Evolutionary conservation across 2,797 vertebrate species (phyloP), one percentile per base, ranked within the genome.

Genomic region (Gymnocypris eckloni): DNA sequence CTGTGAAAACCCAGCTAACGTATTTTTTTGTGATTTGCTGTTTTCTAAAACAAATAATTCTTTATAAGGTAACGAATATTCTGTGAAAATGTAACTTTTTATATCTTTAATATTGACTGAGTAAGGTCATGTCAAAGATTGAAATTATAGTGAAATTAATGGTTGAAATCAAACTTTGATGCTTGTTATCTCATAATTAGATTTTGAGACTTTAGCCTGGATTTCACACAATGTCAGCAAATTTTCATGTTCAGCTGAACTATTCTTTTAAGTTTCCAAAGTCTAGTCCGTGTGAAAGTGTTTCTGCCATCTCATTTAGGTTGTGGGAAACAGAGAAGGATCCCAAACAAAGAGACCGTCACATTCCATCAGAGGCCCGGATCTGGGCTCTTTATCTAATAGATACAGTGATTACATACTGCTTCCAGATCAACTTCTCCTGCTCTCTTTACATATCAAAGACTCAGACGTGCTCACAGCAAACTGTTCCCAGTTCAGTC

Each of bases 281-380:
- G 5, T 52, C 72, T 16, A 50, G 28, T 28, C 70, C 6, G 48
- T 28, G 16, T 22, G 25, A 81, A 69, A n/a, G 54, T 28, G 43
- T 77, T 71, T 67, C 61, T 71, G 41, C 56, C 22, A 43, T n/a
- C 33, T 28, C 64, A 50, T 22, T 67, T 83, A 37, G 81, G 25
- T n/a, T 56, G 48, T 13, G 78, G 9, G 41, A 66, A 75, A 87
- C 66, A 80, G 64, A 80, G 64, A 66, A 13, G 54, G 77, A 67
- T 28, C 72, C 73, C 61, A 41, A 85, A 81, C 71, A 67, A 86
- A 79, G 73, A 83, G 76, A 18, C 54, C 54, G 37, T 79, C 81
- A 77, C 85, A 83, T 85, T 88, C 69, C 82, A 71, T n/a, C 39
- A 70, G 59, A 64, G 69, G 67, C 78, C 78, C 48, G 11, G 33